A percentile compares a stretch with the other conserved stretches of the same genome.
phyloP scores from a whole-genome alignment of 2,797 vertebrate species.

The Pipistrellus kuhlii region DNA sequence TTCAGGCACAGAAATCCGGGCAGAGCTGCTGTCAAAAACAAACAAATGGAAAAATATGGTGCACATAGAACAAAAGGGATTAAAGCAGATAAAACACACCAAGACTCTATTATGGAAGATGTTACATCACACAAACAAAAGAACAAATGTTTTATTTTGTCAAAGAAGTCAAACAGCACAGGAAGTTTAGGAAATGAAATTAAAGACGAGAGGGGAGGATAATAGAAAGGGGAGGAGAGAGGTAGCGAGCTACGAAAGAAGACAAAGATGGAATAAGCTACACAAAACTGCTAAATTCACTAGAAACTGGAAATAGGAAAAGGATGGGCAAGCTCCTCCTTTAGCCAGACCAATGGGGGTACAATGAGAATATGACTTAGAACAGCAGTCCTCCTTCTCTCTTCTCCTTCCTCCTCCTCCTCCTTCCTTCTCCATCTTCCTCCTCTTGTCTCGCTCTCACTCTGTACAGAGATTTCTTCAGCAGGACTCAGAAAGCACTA shows the following conservation, averaged over 20 bases:
- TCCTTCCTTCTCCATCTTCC: too few relatives aligned
- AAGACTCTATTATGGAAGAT: background rate
- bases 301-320: background rate
- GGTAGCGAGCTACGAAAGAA: background rate
- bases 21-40: background rate
- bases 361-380: too few relatives aligned
- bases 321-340: background rate
- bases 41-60: background rate
- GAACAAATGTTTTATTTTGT: background rate
- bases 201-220: background rate
- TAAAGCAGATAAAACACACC: background rate
- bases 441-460: rapidly evolving
- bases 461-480: background rate
- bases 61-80: background rate
- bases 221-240: background rate
- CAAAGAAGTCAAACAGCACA: background rate
- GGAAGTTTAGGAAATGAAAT: background rate
- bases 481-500: background rate
- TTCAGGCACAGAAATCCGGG: background rate
- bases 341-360: too few relatives aligned
- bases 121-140: background rate
- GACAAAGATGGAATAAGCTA: background rate
- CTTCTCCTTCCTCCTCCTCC: too few relatives aligned
- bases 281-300: background rate
- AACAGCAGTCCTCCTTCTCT: too few relatives aligned